Evolutionary conservation across 1,140 invertebrate species (phyloP).

Genomic region (Polypedilum pembai): DNA sequence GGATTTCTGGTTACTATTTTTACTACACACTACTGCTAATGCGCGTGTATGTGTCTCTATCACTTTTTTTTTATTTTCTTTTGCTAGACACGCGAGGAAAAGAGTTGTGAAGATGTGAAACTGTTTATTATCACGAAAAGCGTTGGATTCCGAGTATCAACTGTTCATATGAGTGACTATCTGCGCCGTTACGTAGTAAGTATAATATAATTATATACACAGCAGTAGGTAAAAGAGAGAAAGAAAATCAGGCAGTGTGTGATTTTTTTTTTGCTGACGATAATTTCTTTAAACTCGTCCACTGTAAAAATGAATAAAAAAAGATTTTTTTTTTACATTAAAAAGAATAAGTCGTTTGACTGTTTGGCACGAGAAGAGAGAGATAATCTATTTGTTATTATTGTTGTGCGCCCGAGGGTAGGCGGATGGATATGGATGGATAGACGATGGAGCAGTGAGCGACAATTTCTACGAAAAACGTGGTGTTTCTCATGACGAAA

Average conservation of each 20-base stretch:
- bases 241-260: not conserved
- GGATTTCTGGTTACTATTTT: slow-evolving; percentile 26
- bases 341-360: too few relatives aligned
- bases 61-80: too few relatives aligned
- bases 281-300: not conserved
- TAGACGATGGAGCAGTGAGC: too few relatives aligned
- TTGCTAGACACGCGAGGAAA: not conserved
- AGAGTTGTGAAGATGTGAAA: not conserved
- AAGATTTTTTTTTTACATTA: too few relatives aligned
- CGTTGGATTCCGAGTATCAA: slow-evolving; percentile 16
- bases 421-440: too few relatives aligned
- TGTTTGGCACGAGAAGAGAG: too few relatives aligned
- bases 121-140: slow-evolving; percentile 7
- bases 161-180: not conserved
- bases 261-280: not conserved
- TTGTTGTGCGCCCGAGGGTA: too few relatives aligned
- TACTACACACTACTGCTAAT: not conserved
- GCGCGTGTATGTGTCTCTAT: too few relatives aligned
- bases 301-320: too few relatives aligned
- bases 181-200: not conserved
- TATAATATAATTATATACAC: not conserved
- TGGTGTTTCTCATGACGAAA: too few relatives aligned
- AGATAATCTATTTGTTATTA: too few relatives aligned
- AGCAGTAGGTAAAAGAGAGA: not conserved
- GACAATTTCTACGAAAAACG: too few relatives aligned